These are phyloP conservation scores for Palythoa caribaeorum DNA, from an alignment of 92 coral and sea anemone species.

Conservation along the genomic window DNA sequence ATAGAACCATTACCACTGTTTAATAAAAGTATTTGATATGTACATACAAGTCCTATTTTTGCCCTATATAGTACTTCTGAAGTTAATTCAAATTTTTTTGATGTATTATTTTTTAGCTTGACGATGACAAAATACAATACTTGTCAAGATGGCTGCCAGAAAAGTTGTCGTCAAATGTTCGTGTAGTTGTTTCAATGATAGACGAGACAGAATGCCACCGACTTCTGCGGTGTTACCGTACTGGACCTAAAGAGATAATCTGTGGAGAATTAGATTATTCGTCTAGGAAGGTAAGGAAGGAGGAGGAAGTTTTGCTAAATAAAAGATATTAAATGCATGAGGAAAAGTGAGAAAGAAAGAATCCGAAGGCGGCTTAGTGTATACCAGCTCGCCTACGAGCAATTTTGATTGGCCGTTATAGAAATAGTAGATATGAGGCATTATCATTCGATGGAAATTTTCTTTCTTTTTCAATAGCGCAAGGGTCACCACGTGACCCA, in stretches of 20 bases:
- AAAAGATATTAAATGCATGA: too few relatives aligned
- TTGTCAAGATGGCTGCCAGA: conserved; percentile 98
- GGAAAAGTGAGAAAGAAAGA: not conserved
- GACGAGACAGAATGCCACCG: conserved; percentile 97
- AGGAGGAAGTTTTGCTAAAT: not conserved
- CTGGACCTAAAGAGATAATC: conserved; percentile 86
- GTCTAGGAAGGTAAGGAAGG: conserved; percentile 80
- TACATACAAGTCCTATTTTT: too few relatives aligned
- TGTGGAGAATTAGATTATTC: conserved; percentile 91
- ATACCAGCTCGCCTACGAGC: too few relatives aligned
- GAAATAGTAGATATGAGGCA: too few relatives aligned
- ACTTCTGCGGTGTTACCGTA: conserved; percentile 82
- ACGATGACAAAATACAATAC: conserved; percentile 95
- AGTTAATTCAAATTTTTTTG: not conserved
- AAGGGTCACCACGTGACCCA: too few relatives aligned
- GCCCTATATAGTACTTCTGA: not conserved
- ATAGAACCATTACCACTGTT: not conserved
- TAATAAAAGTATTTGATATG: not conserved
- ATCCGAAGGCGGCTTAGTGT: not conserved
- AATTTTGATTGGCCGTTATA: too few relatives aligned
- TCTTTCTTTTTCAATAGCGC: too few relatives aligned
- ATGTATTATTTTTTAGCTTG: conserved; percentile 70
- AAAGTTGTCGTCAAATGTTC: conserved; percentile 86
- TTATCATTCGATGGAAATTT: too few relatives aligned
- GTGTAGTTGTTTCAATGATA: conserved; percentile 94